phyloP scores from a whole-genome alignment of 1,140 invertebrate genomes.

The Nebria ingens region DNA sequence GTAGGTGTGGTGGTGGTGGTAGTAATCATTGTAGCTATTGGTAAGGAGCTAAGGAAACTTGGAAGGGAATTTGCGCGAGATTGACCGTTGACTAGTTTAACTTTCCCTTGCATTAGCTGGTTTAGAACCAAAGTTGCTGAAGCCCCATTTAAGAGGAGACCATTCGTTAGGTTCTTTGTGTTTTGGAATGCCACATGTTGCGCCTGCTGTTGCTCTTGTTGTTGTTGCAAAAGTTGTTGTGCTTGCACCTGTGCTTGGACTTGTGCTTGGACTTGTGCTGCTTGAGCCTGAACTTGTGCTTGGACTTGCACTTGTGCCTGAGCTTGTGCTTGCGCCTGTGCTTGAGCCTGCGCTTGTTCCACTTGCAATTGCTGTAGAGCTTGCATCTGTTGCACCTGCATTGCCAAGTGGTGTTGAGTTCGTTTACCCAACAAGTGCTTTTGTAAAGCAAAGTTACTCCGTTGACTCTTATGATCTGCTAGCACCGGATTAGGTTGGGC shows the following conservation, averaged over 20 bases:
- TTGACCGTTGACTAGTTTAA: constrained; percentile 29
- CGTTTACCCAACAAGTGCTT: constrained; percentile 48
- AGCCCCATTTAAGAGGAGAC: constrained; percentile 26
- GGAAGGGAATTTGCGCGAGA: constrained; percentile 38
- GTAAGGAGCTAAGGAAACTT: constrained; percentile 39
- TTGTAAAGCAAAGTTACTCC: constrained; percentile 27
- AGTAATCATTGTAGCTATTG: constrained; percentile 25
- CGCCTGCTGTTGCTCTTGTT: constrained; percentile 30
- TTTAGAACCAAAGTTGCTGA: constrained; percentile 33
- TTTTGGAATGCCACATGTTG: constrained; percentile 34
- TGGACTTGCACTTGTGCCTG: constrained; percentile 36
- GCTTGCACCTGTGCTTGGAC: constrained; percentile 24
- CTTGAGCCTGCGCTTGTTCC: constrained; percentile 29
- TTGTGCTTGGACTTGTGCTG: constrained; percentile 18
- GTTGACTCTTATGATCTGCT: constrained; percentile 29
- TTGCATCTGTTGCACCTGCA: constrained; percentile 47
- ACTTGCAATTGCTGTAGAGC: constrained; percentile 40
- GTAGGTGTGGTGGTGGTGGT: no score
- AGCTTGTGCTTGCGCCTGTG: constrained; percentile 44
- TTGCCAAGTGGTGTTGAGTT: constrained; percentile 47
- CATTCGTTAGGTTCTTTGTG: constrained; percentile 25
- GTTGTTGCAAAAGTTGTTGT: constrained; percentile 27
- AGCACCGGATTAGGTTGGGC: constrained; percentile 33
- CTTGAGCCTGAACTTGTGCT: constrained; percentile 25
- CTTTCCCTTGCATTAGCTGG: constrained; percentile 32